Conservation (phyloP, 2,888 invertebrate species). For the Phengaris arion region DNA sequence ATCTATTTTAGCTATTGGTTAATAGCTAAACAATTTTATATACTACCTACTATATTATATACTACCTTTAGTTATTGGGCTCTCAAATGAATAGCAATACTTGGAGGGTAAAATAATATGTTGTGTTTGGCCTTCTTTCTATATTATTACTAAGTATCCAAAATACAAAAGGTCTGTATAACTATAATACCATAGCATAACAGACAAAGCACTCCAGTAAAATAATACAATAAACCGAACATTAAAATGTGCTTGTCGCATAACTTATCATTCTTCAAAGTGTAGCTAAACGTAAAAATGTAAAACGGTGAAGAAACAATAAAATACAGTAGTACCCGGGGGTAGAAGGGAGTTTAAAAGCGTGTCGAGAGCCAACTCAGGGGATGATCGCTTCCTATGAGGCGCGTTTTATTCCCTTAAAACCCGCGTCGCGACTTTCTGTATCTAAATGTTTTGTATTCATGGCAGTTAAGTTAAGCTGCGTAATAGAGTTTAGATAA, state of each 20-base stretch:
- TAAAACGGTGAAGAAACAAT: background rate
- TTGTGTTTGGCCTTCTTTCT: too few species aligned
- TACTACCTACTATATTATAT: too few species aligned
- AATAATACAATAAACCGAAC: background rate
- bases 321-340: background rate
- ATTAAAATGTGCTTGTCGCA: background rate
- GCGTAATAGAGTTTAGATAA: too few species aligned
- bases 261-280: background rate
- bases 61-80: too few species aligned
- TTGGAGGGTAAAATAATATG: too few species aligned
- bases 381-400: constrained; percentile 27
- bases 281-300: constrained; percentile 4
- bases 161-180: too few species aligned
- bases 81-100: too few species aligned
- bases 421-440: background rate
- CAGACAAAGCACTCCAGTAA: background rate
- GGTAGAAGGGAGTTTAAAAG: background rate
- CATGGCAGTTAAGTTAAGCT: background rate
- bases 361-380: constrained; percentile 18
- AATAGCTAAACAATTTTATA: too few species aligned
- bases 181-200: too few species aligned
- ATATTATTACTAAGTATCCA: too few species aligned
- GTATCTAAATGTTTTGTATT: background rate
- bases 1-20: too few species aligned
- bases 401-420: constrained; percentile 19